These are phyloP conservation scores for Cyanoramphus novaezelandiae DNA, from an alignment of 2,113 vertebrate species.

Conservation along the genomic window DNA sequence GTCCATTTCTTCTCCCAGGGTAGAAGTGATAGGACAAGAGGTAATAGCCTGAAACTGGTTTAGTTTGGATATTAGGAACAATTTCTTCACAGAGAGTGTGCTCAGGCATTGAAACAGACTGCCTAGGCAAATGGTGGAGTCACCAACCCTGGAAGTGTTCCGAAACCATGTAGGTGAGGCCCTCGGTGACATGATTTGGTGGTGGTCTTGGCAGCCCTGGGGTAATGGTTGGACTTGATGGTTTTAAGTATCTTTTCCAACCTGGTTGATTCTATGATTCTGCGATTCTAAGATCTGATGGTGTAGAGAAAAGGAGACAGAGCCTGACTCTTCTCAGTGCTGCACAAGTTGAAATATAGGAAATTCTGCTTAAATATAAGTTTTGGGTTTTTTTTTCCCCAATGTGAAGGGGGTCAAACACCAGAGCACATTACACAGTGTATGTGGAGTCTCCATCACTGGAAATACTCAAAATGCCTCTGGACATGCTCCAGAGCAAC, in stretches of 20 bases:
- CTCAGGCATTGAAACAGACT: neutral
- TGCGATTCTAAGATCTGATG: neutral
- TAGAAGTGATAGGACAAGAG: neutral
- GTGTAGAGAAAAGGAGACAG: neutral
- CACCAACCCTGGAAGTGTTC: neutral
- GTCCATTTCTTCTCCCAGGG: neutral
- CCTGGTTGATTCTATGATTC: neutral
- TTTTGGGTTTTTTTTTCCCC: neutral
- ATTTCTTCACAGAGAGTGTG: neutral
- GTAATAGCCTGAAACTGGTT: neutral
- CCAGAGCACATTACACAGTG: neutral
- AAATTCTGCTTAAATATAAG: neutral
- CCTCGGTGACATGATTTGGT: neutral
- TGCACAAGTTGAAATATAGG: neutral
- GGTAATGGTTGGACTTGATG: neutral
- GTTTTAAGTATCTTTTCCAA: neutral
- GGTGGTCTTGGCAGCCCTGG: neutral
- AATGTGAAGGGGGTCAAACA: neutral
- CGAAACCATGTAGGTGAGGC: neutral
- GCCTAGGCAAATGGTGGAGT: neutral
- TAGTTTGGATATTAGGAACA: neutral
- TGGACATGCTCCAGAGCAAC: neutral
- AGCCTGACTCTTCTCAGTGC: neutral
- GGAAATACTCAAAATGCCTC: neutral
- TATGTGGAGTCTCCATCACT: fast-evolving